Percentiles rank a stretch among this genome's conserved stretches.
Evolutionary conservation across 2,113 vertebrate species (phyloP).

Genomic region (Semnornis frantzii): DNA sequence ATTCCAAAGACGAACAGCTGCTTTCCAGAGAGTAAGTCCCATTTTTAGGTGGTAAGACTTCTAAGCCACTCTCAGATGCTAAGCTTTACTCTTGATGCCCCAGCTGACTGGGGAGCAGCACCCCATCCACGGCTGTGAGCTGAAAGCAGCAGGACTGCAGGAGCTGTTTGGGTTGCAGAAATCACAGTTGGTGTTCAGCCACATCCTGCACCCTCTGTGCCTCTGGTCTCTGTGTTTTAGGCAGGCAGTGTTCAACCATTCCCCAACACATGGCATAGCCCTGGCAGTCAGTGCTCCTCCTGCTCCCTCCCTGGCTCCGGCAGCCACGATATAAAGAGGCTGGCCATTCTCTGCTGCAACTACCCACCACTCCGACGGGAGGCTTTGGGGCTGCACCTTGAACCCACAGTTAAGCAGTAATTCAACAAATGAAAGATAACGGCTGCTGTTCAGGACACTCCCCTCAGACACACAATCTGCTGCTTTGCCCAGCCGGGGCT

Average conservation of each 20-base stretch:
- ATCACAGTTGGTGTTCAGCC: rapidly evolving
- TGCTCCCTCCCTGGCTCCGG: background rate
- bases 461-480: background rate
- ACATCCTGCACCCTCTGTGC: rapidly evolving
- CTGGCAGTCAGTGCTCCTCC: background rate
- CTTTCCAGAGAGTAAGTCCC: background rate
- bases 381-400: background rate
- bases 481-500: background rate
- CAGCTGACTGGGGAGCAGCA: background rate
- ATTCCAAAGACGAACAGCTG: background rate
- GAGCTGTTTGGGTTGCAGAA: background rate
- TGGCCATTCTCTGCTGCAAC: background rate
- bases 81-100: background rate
- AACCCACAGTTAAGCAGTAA: too few species aligned
- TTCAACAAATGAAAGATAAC: background rate
- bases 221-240: background rate
- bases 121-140: rapidly evolving
- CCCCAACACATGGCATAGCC: background rate
- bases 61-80: background rate
- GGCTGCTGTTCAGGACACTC: background rate
- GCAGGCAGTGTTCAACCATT: background rate
- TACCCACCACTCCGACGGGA: background rate
- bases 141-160: background rate
- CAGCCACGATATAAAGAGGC: background rate
- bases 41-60: background rate